Base-by-base conservation (phyloP, 2,888 invertebrate genomes). In the Allophyes oxyacanthae region DNA sequence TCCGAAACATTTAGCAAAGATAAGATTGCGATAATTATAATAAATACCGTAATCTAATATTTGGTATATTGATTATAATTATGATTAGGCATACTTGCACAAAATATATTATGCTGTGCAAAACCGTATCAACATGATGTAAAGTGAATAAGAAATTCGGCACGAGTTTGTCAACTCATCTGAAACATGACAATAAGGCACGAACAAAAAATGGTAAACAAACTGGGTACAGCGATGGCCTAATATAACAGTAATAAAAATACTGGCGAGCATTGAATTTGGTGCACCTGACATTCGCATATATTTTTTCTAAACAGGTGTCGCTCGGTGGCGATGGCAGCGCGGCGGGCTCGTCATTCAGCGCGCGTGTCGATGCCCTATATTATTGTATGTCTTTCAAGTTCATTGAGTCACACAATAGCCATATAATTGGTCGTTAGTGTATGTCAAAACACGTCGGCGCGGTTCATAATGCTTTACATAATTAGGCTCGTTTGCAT, bases 401-500 rank as follows among this genome's bases (percentile, higher is more conserved):
- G 92, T 92, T 92, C 92, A 91, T 82, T 86, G 90, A 88, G 87
- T 86, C 87, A 86, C 85, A 93, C 92, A 92, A 93, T 90, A 80
- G 85, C 79, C 85, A 85, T 87, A 87, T 92, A 92, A 92, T 92
- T 90, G 89, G 87, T 86, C 87, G 87, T 91, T 87, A 89, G 84
- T 78, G 86, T 86, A 88, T 91, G 92, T 92, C 92, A 92, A 92
- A 92, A 92, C 89, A 90, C 81, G 86, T 82, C 84, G 82, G 74
- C 81, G 72, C 79, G 79, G 84, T 82, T 87, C 89, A 88, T 89
- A 88, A 86, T 82, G 86, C 83, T 92, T 91, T 90, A 92, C 92
- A 93, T 92, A 93, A 93, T 92, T 91, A 88, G 87, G 73, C 72
- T 89, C 86, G 91, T 93, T 92, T 89, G 92, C 92, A 91, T 93